Conservation (phyloP, 2,113 vertebrate species). For the Tetrao urogallus region DNA sequence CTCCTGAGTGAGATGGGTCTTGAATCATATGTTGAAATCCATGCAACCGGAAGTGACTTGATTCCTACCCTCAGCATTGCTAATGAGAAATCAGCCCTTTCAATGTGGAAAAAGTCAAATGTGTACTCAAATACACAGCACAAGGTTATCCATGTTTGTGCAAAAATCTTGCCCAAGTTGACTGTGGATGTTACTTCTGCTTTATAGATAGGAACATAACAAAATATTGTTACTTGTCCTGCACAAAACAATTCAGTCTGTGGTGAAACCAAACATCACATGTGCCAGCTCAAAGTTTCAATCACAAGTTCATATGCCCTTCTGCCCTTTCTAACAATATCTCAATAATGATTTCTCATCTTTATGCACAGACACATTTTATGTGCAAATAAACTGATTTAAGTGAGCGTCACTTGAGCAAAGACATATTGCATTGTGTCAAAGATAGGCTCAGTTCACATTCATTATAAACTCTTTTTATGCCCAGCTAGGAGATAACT, state of each 20-base stretch:
- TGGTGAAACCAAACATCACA: not conserved
- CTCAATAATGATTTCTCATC: not conserved
- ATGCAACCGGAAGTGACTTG: not conserved
- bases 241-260: not conserved
- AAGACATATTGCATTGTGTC: not conserved
- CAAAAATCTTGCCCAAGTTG: not conserved
- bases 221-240: not conserved
- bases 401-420: not conserved
- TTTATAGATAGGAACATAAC: not conserved
- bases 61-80: not conserved
- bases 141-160: not conserved
- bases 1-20: not conserved
- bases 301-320: not conserved
- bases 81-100: not conserved
- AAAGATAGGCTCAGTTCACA: accelerated
- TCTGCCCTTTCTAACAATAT: not conserved
- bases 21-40: not conserved
- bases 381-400: not conserved
- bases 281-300: not conserved
- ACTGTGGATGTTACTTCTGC: not conserved
- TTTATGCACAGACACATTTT: not conserved
- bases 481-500: not conserved
- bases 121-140: not conserved
- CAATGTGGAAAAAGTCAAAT: not conserved
- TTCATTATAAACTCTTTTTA: not conserved